Conservation (phyloP, 2,888 invertebrate genomes). For the Cristatella mucedo region DNA sequence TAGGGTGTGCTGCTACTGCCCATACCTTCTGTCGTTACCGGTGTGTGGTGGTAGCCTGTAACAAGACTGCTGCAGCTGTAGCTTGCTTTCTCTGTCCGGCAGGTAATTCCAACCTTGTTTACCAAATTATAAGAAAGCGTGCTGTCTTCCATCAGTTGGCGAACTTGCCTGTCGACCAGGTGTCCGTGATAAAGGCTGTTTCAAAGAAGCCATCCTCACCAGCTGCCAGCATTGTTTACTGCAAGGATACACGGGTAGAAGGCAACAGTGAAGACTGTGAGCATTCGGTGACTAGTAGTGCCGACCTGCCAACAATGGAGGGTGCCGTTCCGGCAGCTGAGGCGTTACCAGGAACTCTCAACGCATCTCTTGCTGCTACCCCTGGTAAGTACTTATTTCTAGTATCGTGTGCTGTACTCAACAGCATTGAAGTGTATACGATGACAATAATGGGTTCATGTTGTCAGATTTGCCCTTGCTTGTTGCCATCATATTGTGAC, state of each 20-base stretch:
- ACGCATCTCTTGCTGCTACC: constrained; percentile 72
- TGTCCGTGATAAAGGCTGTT: constrained; percentile 61
- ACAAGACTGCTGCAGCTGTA: too few species aligned
- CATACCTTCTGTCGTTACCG: too few species aligned
- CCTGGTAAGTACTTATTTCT: constrained; percentile 46
- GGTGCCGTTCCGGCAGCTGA: constrained; percentile 35
- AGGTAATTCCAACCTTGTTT: constrained; percentile 95
- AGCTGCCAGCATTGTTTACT: too few species aligned
- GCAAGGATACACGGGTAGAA: too few species aligned
- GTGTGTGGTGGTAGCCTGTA: too few species aligned
- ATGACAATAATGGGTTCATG: constrained; percentile 4
- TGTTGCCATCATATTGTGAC: constrained; percentile 1
- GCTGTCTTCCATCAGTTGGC: constrained; percentile 91
- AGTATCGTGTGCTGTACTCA: not conserved
- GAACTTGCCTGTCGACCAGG: constrained; percentile 84
- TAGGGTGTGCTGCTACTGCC: too few species aligned
- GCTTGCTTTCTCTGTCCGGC: constrained; percentile 13
- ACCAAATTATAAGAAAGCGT: constrained; percentile 96
- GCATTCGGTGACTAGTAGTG: constrained; percentile 37
- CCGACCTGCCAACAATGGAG: constrained; percentile 46
- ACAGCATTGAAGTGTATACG: not conserved
- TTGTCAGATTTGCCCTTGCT: not conserved
- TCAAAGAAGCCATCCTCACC: constrained; percentile 29
- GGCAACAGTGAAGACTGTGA: too few species aligned
- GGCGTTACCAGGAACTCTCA: constrained; percentile 56